Conservation (phyloP, 2,113 vertebrate genomes). For the Carassius carassius region DNA sequence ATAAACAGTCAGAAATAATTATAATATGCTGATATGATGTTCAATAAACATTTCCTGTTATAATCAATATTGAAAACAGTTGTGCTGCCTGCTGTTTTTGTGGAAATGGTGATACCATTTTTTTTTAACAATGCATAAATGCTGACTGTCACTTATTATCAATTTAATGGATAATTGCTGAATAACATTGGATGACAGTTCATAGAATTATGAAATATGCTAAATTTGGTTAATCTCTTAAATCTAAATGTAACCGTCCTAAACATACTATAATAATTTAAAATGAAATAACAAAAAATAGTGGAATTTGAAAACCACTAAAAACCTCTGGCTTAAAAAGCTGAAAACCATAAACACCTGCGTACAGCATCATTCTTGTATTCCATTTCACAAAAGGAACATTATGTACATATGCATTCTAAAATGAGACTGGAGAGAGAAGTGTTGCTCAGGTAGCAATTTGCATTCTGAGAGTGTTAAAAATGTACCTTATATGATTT, state of each 20-base stretch:
- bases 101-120: neutral
- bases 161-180: neutral
- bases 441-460: conserved; percentile 62
- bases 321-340: neutral
- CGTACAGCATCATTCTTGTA: neutral
- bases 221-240: neutral
- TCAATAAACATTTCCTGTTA: neutral
- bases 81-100: neutral
- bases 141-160: too few relatives aligned
- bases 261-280: neutral
- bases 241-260: neutral
- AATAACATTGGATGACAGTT: neutral
- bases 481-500: conserved; percentile 68
- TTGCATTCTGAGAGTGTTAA: conserved; percentile 57
- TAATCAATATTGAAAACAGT: neutral
- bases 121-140: neutral
- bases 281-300: neutral
- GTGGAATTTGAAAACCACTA: neutral
- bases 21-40: neutral
- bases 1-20: neutral
- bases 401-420: conserved; percentile 12
- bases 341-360: neutral
- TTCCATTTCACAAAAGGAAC: conserved; percentile 38
- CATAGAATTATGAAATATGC: neutral
- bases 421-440: neutral